Percentiles rank a stretch among this genome's conserved stretches.
Evolutionary conservation across 2,113 vertebrate species (phyloP).

Genomic region (Hoplias malabaricus): DNA sequence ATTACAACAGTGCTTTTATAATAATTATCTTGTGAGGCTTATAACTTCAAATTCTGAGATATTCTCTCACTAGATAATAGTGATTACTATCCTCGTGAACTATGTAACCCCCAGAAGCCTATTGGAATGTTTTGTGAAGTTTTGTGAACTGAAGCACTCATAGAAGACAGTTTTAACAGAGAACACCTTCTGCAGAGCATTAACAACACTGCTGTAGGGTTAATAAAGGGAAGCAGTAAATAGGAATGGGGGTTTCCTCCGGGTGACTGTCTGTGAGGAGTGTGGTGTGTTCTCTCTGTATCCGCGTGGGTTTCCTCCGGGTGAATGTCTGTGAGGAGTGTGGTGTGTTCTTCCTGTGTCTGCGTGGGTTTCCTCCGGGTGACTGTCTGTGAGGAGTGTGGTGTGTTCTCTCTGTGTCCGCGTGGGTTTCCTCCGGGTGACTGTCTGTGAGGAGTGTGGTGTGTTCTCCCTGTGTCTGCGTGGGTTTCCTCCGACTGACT

Average conservation of each 20-base stretch:
- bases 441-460: too few species aligned
- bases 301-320: too few species aligned
- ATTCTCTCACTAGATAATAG: background rate
- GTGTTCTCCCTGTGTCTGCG: too few species aligned
- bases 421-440: too few species aligned
- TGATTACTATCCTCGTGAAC: background rate
- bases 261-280: too few species aligned
- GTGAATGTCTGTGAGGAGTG: too few species aligned
- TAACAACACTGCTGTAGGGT: background rate
- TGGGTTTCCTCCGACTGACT: too few species aligned
- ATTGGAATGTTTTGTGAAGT: background rate
- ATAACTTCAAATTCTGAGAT: background rate
- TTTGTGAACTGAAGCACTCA: background rate
- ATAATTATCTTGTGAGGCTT: background rate
- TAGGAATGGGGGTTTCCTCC: background rate
- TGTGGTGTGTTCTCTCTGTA: too few species aligned
- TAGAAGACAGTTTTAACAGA: background rate
- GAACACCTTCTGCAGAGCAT: background rate
- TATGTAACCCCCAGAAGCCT: background rate
- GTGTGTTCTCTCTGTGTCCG: too few species aligned
- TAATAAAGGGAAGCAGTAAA: background rate
- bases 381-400: too few species aligned
- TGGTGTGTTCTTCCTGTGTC: too few species aligned
- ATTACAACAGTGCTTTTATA: background rate
- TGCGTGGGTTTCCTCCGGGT: too few species aligned